Evolutionary conservation across 2,113 vertebrate species (phyloP).

Genomic region (Eidolon helvum): DNA sequence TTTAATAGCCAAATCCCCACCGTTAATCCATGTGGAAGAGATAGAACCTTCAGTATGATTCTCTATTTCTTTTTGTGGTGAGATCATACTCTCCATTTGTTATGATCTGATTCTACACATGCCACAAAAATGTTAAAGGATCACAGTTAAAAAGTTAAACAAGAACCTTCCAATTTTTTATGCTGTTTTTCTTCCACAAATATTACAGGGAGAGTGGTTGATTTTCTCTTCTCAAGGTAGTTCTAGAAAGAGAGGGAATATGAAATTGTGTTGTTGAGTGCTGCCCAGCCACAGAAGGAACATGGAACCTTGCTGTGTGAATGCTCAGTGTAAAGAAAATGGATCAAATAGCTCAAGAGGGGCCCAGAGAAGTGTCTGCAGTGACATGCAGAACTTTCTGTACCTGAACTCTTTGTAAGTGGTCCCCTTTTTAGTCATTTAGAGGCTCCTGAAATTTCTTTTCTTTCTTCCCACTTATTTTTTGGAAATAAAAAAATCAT

Average conservation of each 20-base stretch:
- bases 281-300: not conserved
- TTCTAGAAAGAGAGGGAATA: conserved; percentile 35
- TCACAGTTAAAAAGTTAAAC: conserved; percentile 32
- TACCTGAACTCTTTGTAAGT: not conserved
- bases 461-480: not conserved
- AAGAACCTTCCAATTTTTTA: not conserved
- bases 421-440: not conserved
- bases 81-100: not conserved
- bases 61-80: not conserved
- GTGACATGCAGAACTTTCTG: not conserved
- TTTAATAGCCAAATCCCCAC: conserved; percentile 13
- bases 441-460: not conserved
- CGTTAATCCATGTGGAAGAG: not conserved
- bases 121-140: not conserved
- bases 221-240: not conserved
- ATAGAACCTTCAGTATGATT: not conserved
- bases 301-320: not conserved
- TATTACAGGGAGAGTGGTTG: not conserved
- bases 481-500: not conserved
- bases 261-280: not conserved
- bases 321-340: not conserved
- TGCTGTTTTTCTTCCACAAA: not conserved
- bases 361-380: not conserved
- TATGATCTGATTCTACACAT: not conserved
- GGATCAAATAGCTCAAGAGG: not conserved